phyloP scores from a whole-genome alignment of 64 coral and sea anemone genomes.

The Porites lutea region DNA sequence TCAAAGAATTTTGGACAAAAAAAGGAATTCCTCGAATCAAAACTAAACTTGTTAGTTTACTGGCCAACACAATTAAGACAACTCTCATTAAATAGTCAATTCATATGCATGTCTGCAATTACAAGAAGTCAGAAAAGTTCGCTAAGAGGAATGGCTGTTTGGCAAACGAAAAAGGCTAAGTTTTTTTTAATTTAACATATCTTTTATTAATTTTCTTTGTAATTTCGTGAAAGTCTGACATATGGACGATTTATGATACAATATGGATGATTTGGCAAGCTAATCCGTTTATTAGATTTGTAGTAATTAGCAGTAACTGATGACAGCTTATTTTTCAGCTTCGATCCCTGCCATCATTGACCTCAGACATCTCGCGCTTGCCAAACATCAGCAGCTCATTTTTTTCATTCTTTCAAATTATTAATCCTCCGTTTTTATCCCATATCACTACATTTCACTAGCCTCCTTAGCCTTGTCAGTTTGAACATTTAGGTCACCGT shows the following conservation, averaged over 20 bases:
- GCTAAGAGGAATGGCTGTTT: no score
- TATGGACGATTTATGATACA: neutral
- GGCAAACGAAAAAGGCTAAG: neutral
- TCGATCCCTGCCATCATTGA: neutral
- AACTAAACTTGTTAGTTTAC: no score
- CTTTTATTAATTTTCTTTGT: neutral
- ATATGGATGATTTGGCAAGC: neutral
- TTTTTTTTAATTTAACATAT: no score
- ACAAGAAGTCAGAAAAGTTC: no score
- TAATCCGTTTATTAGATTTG: conserved; percentile 41
- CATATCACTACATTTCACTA: neutral
- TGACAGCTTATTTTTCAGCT: conserved; percentile 15
- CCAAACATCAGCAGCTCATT: conserved; percentile 38
- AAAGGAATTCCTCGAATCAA: no score
- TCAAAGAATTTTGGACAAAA: no score
- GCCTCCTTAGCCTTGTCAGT: conserved; percentile 20
- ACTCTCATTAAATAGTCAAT: no score
- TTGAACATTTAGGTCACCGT: conserved; percentile 5
- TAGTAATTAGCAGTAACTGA: conserved; percentile 16
- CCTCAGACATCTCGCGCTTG: conserved; percentile 7
- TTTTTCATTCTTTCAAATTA: neutral
- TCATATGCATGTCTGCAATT: no score
- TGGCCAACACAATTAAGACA: no score
- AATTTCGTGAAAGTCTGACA: neutral
- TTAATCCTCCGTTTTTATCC: conserved; percentile 14